Evolutionary conservation across 2,888 invertebrate species (phyloP).

Genomic region (Troilus luridus): DNA sequence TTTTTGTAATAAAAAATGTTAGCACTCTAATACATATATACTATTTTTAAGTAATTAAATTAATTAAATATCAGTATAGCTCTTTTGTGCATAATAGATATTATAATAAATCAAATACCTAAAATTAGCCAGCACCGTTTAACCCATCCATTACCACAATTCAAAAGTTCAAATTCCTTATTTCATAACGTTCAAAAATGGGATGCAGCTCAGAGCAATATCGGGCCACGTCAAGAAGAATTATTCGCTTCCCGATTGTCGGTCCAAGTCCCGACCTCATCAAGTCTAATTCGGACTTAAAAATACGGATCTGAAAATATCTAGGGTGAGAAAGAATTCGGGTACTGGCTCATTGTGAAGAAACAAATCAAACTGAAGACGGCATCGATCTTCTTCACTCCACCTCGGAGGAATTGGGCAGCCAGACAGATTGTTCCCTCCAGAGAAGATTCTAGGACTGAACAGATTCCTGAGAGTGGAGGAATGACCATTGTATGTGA

Average conservation of each 20-base stretch:
- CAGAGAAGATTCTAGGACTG: not conserved
- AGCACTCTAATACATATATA: too few relatives aligned
- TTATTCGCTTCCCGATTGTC: not conserved
- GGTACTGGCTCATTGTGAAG: not conserved
- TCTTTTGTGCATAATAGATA: too few relatives aligned
- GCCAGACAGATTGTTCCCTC: not conserved
- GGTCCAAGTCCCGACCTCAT: not conserved
- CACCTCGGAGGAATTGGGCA: not conserved
- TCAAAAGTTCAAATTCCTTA: not conserved
- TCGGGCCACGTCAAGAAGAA: constrained; percentile 4
- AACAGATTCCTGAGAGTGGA: not conserved
- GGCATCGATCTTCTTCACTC: not conserved
- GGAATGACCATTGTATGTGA: not conserved
- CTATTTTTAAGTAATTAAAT: too few relatives aligned
- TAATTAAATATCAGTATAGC: too few relatives aligned
- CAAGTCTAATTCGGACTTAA: not conserved
- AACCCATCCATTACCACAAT: not conserved
- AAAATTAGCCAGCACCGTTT: too few relatives aligned
- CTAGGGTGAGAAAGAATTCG: constrained; percentile 17
- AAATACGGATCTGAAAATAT: not conserved
- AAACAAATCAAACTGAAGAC: not conserved
- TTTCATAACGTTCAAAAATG: not conserved
- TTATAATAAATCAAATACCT: too few relatives aligned
- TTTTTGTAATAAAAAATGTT: too few relatives aligned
- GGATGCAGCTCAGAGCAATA: not conserved